Evolutionary conservation across 2,113 vertebrate genomes (phyloP).

Genomic region (Gymnocephalus cernua): DNA sequence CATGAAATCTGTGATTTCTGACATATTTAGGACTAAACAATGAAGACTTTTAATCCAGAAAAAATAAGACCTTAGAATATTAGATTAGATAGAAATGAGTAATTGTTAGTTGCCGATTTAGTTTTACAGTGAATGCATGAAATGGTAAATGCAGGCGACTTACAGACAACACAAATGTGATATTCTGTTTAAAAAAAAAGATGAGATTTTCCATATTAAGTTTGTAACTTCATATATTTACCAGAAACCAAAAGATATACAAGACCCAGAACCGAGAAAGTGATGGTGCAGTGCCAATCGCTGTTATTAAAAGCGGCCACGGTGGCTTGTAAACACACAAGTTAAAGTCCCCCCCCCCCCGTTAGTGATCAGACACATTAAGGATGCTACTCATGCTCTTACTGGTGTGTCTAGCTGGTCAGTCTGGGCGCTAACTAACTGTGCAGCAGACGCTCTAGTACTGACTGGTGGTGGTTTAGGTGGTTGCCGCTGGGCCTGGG

Average conservation of each 20-base stretch:
- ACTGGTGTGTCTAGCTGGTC: slow-evolving; percentile 55
- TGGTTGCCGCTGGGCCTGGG: slow-evolving; percentile 61
- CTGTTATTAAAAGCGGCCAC: neutral
- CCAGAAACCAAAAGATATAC: accelerated
- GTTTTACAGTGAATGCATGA: neutral
- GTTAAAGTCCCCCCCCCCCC: neutral
- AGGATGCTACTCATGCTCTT: slow-evolving; percentile 49
- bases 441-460: slow-evolving; percentile 29
- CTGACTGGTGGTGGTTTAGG: slow-evolving; percentile 69
- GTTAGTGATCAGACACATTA: slow-evolving; percentile 63
- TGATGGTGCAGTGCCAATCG: neutral
- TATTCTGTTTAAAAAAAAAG: neutral
- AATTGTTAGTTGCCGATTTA: neutral
- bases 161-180: neutral
- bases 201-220: neutral
- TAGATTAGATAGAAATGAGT: neutral
- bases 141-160: neutral
- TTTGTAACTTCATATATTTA: neutral
- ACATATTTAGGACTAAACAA: neutral
- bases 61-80: neutral
- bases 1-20: neutral
- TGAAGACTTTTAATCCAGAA: too few species aligned
- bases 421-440: slow-evolving; percentile 62
- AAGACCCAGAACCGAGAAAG: neutral
- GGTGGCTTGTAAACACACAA: neutral